Conservation (phyloP, 2,113 vertebrate species). For the Dicerorhinus sumatrensis region DNA sequence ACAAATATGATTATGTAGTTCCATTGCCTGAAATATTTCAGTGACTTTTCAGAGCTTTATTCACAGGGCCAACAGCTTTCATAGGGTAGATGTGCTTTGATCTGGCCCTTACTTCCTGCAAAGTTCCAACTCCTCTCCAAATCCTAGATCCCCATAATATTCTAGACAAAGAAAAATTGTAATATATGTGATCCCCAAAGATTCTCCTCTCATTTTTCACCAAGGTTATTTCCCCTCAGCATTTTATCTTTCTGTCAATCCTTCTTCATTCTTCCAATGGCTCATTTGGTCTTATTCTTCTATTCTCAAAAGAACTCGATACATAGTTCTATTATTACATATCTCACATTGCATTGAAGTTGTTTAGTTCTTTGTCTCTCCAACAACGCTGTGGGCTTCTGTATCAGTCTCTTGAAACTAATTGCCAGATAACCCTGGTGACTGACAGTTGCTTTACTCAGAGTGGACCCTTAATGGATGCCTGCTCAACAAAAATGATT, state of each 20-base stretch:
- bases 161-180: not conserved
- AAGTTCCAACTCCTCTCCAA: not conserved
- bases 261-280: not conserved
- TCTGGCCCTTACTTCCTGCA: not conserved
- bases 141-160: not conserved
- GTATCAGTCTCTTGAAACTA: not conserved
- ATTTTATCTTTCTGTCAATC: not conserved
- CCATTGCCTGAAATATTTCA: not conserved
- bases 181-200: not conserved
- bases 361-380: not conserved
- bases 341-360: not conserved
- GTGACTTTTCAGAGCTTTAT: not conserved
- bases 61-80: not conserved
- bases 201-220: not conserved
- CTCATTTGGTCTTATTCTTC: not conserved
- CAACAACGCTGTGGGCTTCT: not conserved
- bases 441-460: not conserved
- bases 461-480: not conserved
- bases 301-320: not conserved
- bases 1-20: not conserved
- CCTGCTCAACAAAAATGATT: not conserved
- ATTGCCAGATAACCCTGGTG: not conserved
- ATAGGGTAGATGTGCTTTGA: not conserved
- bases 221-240: not conserved
- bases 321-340: not conserved